Evolutionary conservation across 2,113 vertebrate species (phyloP).

Genomic region (Proterorhinus semilunaris): DNA sequence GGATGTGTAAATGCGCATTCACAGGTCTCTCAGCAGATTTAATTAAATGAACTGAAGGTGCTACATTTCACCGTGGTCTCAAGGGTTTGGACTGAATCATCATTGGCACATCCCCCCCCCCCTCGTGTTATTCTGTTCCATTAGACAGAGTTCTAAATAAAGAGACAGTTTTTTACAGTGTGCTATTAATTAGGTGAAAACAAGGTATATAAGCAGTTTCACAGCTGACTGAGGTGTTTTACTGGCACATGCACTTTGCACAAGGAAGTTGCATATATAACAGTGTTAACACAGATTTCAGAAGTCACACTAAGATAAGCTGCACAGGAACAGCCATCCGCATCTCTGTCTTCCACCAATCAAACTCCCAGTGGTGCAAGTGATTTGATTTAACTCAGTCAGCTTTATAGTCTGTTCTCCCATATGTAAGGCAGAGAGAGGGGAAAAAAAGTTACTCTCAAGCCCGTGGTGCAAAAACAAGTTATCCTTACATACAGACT

Average conservation of each 20-base stretch:
- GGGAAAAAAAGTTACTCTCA: no score
- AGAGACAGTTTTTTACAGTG: constrained; percentile 13
- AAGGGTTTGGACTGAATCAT: background rate
- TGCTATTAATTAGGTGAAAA: constrained; percentile 29
- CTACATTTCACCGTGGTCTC: background rate
- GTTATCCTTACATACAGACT: no score
- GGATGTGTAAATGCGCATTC: constrained; percentile 7
- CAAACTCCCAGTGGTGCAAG: no score
- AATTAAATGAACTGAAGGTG: background rate
- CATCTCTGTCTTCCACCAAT: no score
- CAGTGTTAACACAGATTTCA: no score
- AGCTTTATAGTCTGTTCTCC: no score
- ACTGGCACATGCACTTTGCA: background rate
- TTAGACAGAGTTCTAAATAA: background rate
- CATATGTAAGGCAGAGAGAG: no score
- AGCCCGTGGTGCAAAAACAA: no score
- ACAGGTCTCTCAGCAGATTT: background rate
- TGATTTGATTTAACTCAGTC: no score
- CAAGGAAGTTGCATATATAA: no score
- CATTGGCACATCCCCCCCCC: background rate
- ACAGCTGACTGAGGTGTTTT: constrained; percentile 20
- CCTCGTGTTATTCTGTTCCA: background rate
- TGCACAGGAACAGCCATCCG: no score
- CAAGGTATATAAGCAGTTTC: constrained; percentile 31
- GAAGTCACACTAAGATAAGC: no score